Base-by-base conservation (phyloP, 2,113 vertebrate species). In the Alaudala cheleensis region DNA sequence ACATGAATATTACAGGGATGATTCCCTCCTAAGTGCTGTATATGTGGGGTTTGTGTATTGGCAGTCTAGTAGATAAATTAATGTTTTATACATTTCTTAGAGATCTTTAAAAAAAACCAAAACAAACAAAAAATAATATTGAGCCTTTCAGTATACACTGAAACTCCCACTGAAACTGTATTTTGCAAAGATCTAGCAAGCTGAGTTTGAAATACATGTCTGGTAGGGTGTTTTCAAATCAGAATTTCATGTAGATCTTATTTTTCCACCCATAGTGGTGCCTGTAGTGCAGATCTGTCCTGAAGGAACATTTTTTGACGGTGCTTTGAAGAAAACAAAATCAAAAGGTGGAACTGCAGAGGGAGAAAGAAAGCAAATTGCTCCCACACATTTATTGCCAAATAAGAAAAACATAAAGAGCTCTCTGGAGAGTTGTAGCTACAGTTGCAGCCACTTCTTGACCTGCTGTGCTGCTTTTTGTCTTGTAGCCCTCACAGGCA, bases 331-430 rank as follows among this genome's bases (percentile, higher is more conserved):
- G 80, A 83, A 77, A 93, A 86, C 33, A 94, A 90, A 92, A 93
- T 81, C 81, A 77, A 90, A 93, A 93, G 71, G 67, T 95, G n/a
- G 15, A 81, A 80, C 39, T 14, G 15, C 18, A 81, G 62, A 28
- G 2, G 50, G 18, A 72, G 76, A 91, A 92, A 64, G 29, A 39
- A 88, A 90, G 40, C 47, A 78, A 90, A 71, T 93, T 90, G 47
- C 94, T 96, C 90, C 92, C 90, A 94, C 88, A 81, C 60, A 18
- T 88, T 88, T 85, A 64, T 45, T 93, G 93, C 85, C 79, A 95
- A 94, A 54, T 40, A 64, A 85, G 53, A 81, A 64, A 79, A 92
- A 50, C 15, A 39, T 31, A 37, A 76, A 89, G 61, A 79, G 23
- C 50, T 69, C 85, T 37, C 90, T 44, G 44, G 84, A 78, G 81